Evolutionary conservation across 2,888 invertebrate species (phyloP), one percentile per base, ranked within the genome.

Genomic region (Clivina fossor): DNA sequence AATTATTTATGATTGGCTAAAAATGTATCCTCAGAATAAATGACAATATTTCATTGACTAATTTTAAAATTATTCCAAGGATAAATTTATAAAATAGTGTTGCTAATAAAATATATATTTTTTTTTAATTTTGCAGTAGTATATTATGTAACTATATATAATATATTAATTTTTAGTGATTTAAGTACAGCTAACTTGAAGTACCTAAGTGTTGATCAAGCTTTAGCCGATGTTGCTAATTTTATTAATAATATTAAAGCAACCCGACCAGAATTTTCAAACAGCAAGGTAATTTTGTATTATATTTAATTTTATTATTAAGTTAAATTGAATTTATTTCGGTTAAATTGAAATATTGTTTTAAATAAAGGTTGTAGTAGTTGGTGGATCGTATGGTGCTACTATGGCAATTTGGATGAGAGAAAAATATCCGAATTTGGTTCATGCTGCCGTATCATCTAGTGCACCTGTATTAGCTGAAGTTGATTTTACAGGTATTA

Each of bases 211-310:
- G 80, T 82, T 0, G 83, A 81, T 49, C 85, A 85, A 65, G 83
- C 85, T 0, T 67, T 86, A 9, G 85, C 82, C 0, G 86, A 86
- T 66, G 72, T 85, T 8, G 85, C 84, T 0, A 76, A 80, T 65
- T 85, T 85, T 62, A 84, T 86, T 55, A 66, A 69, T 9, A 71
- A 76, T 2, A 66, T 63, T 11, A 72, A 69, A 38, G 9, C n/a
- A 2, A 49, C 40, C 4, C 38, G 46, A 4, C 28, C 49, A 37
- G 50, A 40, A 11, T 38, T 59, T 16, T 37, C 47, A 19, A 54
- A 57, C 19, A 60, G 57, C 30, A 59, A 60, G 57, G 58, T 59
- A 44, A n/a, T n/a, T n/a, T n/a, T n/a, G n/a, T n/a, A n/a, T n/a
- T n/a, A n/a, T 9, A 7, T 24, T 7, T 7, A 7, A 24, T 7